Conservation (phyloP, 2,113 vertebrate species). For the Erinaceus europaeus region DNA sequence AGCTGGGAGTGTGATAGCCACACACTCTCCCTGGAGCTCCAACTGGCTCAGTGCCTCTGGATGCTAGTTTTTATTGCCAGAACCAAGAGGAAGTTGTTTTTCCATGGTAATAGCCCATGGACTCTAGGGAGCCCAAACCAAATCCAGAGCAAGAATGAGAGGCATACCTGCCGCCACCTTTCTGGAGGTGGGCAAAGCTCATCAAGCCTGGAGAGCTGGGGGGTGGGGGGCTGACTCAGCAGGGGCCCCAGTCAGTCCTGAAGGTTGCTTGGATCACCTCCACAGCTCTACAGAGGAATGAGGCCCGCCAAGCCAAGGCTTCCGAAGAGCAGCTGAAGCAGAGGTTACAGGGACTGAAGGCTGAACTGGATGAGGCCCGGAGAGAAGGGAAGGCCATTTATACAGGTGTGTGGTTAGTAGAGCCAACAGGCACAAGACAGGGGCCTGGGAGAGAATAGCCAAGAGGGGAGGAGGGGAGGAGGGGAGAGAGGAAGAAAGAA, state of each 20-base stretch:
- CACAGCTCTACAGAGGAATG: slow-evolving; percentile 76
- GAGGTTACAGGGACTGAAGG: slow-evolving; percentile 75
- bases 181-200: not conserved
- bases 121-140: not conserved
- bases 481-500: not conserved
- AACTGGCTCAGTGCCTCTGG: no score
- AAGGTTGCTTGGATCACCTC: not conserved
- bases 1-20: no score
- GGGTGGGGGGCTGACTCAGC: not conserved
- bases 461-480: not conserved
- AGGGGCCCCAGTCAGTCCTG: not conserved
- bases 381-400: slow-evolving; percentile 80
- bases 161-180: not conserved
- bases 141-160: not conserved
- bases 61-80: no score
- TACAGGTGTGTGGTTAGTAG: slow-evolving; percentile 69
- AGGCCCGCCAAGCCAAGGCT: slow-evolving; percentile 68
- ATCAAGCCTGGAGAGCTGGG: not conserved
- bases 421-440: not conserved
- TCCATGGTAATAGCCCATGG: not conserved
- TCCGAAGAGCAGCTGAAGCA: slow-evolving; percentile 72
- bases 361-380: slow-evolving; percentile 72
- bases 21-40: no score
- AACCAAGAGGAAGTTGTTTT: not conserved
- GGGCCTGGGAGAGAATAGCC: not conserved